Evolutionary conservation across 2,113 vertebrate genomes (phyloP).

Genomic region (Hepsetus odoe): DNA sequence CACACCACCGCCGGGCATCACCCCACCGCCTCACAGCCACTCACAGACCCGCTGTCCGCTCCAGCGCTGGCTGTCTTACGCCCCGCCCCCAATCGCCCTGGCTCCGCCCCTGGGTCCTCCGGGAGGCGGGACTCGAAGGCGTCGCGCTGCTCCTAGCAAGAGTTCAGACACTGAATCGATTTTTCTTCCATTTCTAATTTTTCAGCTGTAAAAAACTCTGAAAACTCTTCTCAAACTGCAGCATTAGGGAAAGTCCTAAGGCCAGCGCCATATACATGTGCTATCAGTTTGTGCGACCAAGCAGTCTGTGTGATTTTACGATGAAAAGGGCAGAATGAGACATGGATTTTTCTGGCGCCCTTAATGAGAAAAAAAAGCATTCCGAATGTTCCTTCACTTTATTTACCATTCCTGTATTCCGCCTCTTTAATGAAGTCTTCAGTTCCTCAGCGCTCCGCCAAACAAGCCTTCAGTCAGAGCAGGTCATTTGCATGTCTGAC

Average conservation of each 20-base stretch:
- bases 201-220: not conserved
- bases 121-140: not conserved
- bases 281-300: not conserved
- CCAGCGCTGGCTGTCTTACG: not conserved
- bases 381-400: too few relatives aligned
- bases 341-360: too few relatives aligned
- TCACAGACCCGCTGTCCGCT: not conserved
- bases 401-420: too few relatives aligned
- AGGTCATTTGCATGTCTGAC: not conserved
- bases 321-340: not conserved
- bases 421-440: too few relatives aligned
- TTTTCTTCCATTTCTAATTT: not conserved
- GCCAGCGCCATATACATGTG: not conserved
- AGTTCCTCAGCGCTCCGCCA: too few relatives aligned
- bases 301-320: not conserved
- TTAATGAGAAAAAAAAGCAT: too few relatives aligned
- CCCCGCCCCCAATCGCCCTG: not conserved
- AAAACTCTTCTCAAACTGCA: not conserved
- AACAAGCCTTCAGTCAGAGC: not conserved
- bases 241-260: not conserved
- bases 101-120: not conserved
- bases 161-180: not conserved
- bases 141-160: not conserved
- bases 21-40: slow-evolving; percentile 32
- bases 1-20: slow-evolving; percentile 19